Evolutionary conservation across 1,140 invertebrate genomes (phyloP), one percentile per base, ranked within the genome.

Genomic region (Octopus bimaculoides): DNA sequence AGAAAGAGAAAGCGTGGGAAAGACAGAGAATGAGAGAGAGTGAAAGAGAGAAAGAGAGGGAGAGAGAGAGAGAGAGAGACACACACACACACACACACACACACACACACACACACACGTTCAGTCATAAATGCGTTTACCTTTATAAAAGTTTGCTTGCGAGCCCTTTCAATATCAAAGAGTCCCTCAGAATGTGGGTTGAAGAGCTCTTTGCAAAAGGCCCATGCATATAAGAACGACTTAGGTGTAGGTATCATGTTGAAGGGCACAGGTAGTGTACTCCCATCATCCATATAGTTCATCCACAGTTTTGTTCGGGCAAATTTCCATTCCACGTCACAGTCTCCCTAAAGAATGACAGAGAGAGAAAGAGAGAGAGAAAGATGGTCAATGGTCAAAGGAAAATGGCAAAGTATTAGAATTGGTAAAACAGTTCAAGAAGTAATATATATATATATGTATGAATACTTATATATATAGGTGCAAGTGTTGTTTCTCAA

Each of bases 261-360:
- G 87, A 97, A 97, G 0, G 96, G 96, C 0, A 95, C 94, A 0
- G 96, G 96, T 0, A 97, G 92, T 0, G 95, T 97, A 81, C 94
- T 94, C 0, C 95, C 95, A 76, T 97, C 95, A 86, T 97, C 96
- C 86, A 97, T 97, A 87, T 97, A 98, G 84, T 95, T 96, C 93
- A 98, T 95, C 96, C 96, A 98, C 12, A 98, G 90, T 84, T 95
- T 94, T 73, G 95, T 96, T 10, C 96, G 91, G 5, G 96, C 96
- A 86, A 97, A 98, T 89, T 98, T 98, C 96, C 96, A 98, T 91
- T 97, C 96, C 0, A 93, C 94, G 85, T 97, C 96, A 75, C 95
- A 93, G 85, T 95, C 92, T 92, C 96, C 95, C 95, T 96, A 81
- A 17, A 61, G 56, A 61, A 17, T 10, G 56, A 61, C 9, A 61